Evolutionary conservation across 2,113 vertebrate species (phyloP), one percentile per base, ranked within the genome.

Genomic region (Campylomormyrus tamandua): DNA sequence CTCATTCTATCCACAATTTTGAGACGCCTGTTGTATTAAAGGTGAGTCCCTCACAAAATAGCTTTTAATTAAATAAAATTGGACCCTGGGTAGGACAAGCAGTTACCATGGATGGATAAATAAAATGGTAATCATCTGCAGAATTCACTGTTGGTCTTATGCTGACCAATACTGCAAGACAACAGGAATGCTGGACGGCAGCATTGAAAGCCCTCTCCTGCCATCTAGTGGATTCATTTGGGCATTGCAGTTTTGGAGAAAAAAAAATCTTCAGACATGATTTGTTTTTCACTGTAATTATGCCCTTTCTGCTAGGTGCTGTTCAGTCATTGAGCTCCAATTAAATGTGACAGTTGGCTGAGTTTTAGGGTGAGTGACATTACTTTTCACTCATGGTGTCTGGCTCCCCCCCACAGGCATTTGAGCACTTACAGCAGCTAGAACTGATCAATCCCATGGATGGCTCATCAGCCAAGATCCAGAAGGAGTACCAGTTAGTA

Each of bases 11-110:
- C 92, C 97, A 98, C 95, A 97, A 97, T 94, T 99, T 98, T 66
- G 97, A 99, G 27, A 98, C 97, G 92, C 97, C 98, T 0, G 97
- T 99, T 84, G 95, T 99, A 91, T 96, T 99, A 95, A 99, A 99
- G 98, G 98, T 99, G 91, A 95, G 94, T 56, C 2, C 1, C 31
- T 50, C 15, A 50, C 45, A 48, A 27, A 50, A 49, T n/a, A 50
- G n/a, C 4, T 83, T 83, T 83, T 13, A 24, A 42, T 83, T 45
- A 8, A 27, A 27, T 13, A 31, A 31, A 70, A 70, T 70, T 11
- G n/a, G 2, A 62, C 24, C 58, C 2, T n/a, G 2, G n/a, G 24
- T 27, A n/a, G 62, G n/a, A 66, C n/a, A 66, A 27, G 10, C 62
- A 11, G 9, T 66, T 27, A 66, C 62, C 9, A 66, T 11, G 1